These are phyloP conservation scores for Columba guinea DNA, from an alignment of 2,797 vertebrate genomes.

Conservation along the genomic window DNA sequence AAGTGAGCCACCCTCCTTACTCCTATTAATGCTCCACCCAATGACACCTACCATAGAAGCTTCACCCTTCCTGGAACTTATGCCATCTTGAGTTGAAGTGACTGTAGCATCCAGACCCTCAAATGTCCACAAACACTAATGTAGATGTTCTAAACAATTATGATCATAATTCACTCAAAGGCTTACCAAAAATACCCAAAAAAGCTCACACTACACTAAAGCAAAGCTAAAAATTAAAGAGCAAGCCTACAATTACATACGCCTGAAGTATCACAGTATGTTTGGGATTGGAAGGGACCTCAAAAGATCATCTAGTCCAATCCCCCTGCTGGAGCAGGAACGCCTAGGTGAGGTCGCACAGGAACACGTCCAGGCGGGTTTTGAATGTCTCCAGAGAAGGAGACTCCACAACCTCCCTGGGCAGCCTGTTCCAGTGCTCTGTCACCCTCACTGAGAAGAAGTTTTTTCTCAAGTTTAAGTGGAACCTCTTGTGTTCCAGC, in stretches of 20 bases:
- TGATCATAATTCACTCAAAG: not conserved
- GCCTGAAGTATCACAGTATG: not conserved
- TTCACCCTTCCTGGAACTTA: not conserved
- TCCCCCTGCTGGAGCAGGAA: too few relatives aligned
- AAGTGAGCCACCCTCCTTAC: not conserved
- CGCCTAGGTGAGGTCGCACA: too few relatives aligned
- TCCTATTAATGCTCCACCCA: not conserved
- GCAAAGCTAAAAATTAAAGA: not conserved
- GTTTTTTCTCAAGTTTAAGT: too few relatives aligned
- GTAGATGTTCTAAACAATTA: not conserved
- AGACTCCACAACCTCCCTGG: too few relatives aligned
- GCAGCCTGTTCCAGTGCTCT: too few relatives aligned
- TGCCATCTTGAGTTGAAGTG: not conserved
- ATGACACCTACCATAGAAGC: not conserved
- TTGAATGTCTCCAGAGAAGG: too few relatives aligned
- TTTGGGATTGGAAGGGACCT: too few relatives aligned
- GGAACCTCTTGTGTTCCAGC: too few relatives aligned
- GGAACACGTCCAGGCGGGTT: too few relatives aligned
- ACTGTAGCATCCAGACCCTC: not conserved
- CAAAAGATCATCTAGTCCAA: too few relatives aligned
- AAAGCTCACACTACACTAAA: not conserved
- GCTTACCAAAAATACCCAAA: not conserved
- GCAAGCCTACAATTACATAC: not conserved
- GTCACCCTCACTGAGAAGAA: too few relatives aligned
- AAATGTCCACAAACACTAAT: not conserved